Evolutionary conservation across 2,797 vertebrate genomes (phyloP).

Genomic region (Rhinoraja longicauda): DNA sequence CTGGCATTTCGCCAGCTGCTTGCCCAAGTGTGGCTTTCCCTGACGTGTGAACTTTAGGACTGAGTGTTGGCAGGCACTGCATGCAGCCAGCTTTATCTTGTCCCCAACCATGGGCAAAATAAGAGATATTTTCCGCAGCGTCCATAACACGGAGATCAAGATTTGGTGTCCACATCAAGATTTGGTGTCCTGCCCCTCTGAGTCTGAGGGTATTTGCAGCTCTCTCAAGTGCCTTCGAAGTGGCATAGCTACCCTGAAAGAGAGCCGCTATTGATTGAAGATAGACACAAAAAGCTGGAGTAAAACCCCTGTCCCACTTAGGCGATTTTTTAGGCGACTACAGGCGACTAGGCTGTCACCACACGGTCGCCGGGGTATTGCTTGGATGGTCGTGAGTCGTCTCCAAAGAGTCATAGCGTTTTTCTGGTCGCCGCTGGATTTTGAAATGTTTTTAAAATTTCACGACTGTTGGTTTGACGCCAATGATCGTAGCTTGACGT

Average conservation of each 20-base stretch:
- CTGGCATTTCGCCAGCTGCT: not conserved
- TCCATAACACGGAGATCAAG: not conserved
- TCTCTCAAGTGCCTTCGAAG: not conserved
- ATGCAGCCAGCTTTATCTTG: not conserved
- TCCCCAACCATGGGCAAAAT: not conserved
- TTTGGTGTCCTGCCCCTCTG: too few species aligned
- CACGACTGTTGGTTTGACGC: too few species aligned
- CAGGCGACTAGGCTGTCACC: too few species aligned
- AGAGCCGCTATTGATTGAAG: not conserved
- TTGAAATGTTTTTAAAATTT: too few species aligned
- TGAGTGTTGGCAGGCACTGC: not conserved
- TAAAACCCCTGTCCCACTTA: too few species aligned
- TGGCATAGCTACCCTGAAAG: not conserved
- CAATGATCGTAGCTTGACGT: too few species aligned
- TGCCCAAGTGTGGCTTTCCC: not conserved
- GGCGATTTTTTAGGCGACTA: too few species aligned
- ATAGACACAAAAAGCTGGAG: not conserved
- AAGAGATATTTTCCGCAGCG: not conserved
- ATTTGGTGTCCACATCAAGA: too few species aligned
- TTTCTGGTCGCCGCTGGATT: too few species aligned
- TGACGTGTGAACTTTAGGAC: not conserved
- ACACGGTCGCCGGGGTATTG: too few species aligned
- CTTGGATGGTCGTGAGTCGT: too few species aligned
- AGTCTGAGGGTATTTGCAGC: not conserved
- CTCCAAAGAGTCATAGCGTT: too few species aligned